A percentile compares a stretch with the other conserved stretches of the same genome.
Evolutionary conservation across 1,140 invertebrate genomes (phyloP).

Genomic region (Charaxes varanes): DNA sequence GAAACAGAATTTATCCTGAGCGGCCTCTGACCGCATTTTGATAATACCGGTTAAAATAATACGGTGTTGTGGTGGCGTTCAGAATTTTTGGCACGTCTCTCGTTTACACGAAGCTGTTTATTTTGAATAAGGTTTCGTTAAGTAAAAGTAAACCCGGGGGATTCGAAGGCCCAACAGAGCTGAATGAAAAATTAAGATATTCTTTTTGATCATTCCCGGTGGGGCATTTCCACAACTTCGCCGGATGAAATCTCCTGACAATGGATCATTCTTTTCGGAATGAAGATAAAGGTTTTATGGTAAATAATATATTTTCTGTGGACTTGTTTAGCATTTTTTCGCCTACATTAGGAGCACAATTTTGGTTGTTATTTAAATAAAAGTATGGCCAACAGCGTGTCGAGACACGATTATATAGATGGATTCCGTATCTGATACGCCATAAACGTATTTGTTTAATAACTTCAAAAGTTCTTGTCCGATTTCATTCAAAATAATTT

Average conservation of each 20-base stretch:
- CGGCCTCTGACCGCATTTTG: constrained; percentile 24
- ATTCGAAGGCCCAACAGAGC: constrained; percentile 38
- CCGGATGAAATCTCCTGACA: constrained; percentile 1
- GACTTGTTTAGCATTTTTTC: too few relatives aligned
- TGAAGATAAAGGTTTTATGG: not conserved
- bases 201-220: constrained; percentile 37
- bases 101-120: constrained; percentile 65
- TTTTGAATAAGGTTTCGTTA: constrained; percentile 68
- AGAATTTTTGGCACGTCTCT: constrained; percentile 55
- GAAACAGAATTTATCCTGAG: constrained; percentile 17
- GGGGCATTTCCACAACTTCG: constrained; percentile 4
- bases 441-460: too few relatives aligned
- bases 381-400: too few relatives aligned
- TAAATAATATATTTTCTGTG: constrained; percentile 1
- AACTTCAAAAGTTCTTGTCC: too few relatives aligned
- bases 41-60: constrained; percentile 52
- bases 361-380: too few relatives aligned
- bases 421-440: too few relatives aligned
- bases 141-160: constrained; percentile 63
- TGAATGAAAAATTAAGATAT: constrained; percentile 66
- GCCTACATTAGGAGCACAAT: too few relatives aligned
- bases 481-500: too few relatives aligned
- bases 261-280: constrained; percentile 3
- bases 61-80: constrained; percentile 40
- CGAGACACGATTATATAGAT: too few relatives aligned